Evolutionary conservation across 2,797 vertebrate species (phyloP), one percentile per base, ranked within the genome.

Genomic region (Gallinago stenura): DNA sequence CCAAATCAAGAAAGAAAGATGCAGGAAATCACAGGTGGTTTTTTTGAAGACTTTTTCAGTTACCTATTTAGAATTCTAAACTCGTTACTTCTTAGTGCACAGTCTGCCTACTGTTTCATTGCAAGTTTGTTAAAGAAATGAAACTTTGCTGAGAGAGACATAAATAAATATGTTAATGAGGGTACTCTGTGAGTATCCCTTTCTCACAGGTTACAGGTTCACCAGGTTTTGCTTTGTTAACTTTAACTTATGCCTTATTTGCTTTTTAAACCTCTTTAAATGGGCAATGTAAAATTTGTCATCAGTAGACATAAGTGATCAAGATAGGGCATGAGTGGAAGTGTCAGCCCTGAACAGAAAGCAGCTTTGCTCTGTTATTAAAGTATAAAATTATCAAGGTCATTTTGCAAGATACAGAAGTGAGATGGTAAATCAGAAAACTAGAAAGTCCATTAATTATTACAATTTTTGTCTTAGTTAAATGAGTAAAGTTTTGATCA

Each of bases 241-340:
- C 22, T 92, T 83, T 69, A 86, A 48, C 26, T 28, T 88, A 50
- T 24, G 6, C 33, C 12, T 84, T 84, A 53, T 61, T 93, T 87
- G 18, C 95, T 12, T 79, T 93, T 93, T 68, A 90, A 69, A 48
- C 12, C 35, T n/a, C 11, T 87, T 85, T 76, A 90, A 85, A 48
- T 46, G 28, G 35, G 9, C 13, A 62, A 4, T 76, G 46, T 57
- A 33, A 64, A 79, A 83, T 89, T 90, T 66, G 9, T 78, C 37
- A 30, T 71, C 50, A n/a, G 25, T 68, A 64, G 73, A 70, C 81
- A 35, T 9, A 46, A 31, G 20, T 64, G 30, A 30, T 21, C 0
- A 1, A 75, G 18, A 26, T 66, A 75, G 13, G 24, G 17, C 16
- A 45, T 86, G 48, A 79, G 5, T 77, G 56, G n/a, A 72, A 94